These are phyloP conservation scores for Semicossyphus pulcher DNA, from an alignment of 2,113 vertebrate species.

Conservation along the genomic window DNA sequence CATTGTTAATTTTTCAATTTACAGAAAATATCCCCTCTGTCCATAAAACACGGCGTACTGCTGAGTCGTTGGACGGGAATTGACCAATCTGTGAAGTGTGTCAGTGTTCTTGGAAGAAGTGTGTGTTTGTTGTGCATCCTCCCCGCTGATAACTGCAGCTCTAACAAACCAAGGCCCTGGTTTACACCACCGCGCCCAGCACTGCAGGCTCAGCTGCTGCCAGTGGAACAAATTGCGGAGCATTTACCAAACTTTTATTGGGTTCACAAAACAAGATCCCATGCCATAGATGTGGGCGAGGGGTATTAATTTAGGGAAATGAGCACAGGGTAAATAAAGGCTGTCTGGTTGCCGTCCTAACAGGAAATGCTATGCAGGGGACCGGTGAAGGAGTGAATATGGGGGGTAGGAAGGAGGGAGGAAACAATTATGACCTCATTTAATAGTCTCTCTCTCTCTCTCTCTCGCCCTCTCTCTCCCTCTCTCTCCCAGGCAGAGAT, in stretches of 20 bases:
- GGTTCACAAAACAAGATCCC: conserved; percentile 73
- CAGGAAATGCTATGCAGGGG: conserved; percentile 81
- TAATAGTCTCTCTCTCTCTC: conserved; percentile 72
- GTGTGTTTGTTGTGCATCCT: conserved; percentile 26
- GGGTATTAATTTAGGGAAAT: conserved; percentile 81
- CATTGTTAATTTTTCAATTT: background rate
- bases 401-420: conserved; percentile 46
- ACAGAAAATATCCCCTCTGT: background rate
- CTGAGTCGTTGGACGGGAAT: background rate
- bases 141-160: conserved; percentile 24
- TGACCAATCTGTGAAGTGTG: conserved; percentile 20
- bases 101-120: conserved; percentile 14
- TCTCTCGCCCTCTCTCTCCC: conserved; percentile 37
- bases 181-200: conserved; percentile 38
- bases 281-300: conserved; percentile 75
- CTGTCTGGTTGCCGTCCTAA: conserved; percentile 79
- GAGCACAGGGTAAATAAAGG: conserved; percentile 79
- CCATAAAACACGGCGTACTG: background rate
- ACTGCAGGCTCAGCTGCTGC: conserved; percentile 45
- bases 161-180: conserved; percentile 12
- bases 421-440: conserved; percentile 82
- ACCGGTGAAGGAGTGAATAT: conserved; percentile 50
- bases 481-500: conserved; percentile 64
- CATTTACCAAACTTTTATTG: conserved; percentile 79
- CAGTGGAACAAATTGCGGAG: conserved; percentile 72